Evolutionary conservation across 2,888 invertebrate species (phyloP).

Genomic region (Sussaba pulchella): DNA sequence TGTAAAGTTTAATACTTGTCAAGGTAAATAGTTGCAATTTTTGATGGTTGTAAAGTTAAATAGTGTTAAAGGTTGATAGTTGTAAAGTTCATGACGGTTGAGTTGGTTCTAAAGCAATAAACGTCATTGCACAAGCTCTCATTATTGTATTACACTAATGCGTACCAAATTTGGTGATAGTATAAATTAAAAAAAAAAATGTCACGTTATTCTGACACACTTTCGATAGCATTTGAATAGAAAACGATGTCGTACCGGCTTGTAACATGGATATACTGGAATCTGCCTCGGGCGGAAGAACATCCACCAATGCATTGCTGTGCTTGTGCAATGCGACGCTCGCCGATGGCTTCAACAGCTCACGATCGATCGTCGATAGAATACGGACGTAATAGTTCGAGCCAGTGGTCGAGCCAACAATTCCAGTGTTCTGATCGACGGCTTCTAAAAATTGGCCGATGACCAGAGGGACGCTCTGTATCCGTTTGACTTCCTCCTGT

Average conservation of each 20-base stretch:
- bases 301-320: conserved; percentile 99
- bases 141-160: too few relatives aligned
- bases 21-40: too few relatives aligned
- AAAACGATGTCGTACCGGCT: conserved; percentile 87
- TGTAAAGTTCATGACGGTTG: too few relatives aligned
- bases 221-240: not conserved
- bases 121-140: too few relatives aligned
- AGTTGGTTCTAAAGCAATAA: too few relatives aligned
- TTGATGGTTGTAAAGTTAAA: too few relatives aligned
- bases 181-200: too few relatives aligned
- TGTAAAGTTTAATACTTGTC: too few relatives aligned
- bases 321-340: conserved; percentile 99
- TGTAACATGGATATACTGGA: conserved; percentile 99
- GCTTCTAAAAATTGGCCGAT: conserved; percentile 99
- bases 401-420: conserved; percentile 99
- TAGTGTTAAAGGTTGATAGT: too few relatives aligned
- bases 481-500: conserved; percentile 98
- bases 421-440: conserved; percentile 99
- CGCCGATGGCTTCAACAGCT: conserved; percentile 98
- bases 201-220: too few relatives aligned
- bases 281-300: conserved; percentile 99
- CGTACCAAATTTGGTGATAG: too few relatives aligned
- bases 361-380: conserved; percentile 98
- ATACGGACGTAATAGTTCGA: conserved; percentile 99
- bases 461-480: conserved; percentile 99